Conservation (phyloP, 2,113 vertebrate genomes). For the Prionailurus viverrinus region DNA sequence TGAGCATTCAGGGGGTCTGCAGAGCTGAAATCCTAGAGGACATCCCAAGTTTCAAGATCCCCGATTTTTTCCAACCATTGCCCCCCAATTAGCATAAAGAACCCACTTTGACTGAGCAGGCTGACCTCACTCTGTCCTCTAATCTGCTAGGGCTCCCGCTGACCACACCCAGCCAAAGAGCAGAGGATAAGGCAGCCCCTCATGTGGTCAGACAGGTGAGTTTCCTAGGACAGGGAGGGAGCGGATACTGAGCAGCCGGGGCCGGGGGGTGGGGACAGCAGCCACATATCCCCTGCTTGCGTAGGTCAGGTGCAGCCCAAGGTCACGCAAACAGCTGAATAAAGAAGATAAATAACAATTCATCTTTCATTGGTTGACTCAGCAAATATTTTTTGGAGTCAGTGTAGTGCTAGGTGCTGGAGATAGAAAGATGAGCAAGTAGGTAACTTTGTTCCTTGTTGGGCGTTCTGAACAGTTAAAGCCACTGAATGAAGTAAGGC, state of each 20-base stretch:
- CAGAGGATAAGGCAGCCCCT: too few relatives aligned
- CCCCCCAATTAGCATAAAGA: neutral
- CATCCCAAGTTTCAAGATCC: neutral
- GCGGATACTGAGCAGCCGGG: neutral
- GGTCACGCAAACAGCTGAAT: neutral
- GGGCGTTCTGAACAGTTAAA: neutral
- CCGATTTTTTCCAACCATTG: neutral
- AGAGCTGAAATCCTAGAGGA: neutral
- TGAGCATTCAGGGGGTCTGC: neutral
- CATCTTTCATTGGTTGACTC: neutral
- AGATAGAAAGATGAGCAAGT: neutral
- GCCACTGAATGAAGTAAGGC: neutral
- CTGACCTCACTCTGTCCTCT: neutral
- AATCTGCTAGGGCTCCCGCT: neutral
- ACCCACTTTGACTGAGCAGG: neutral
- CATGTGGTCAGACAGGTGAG: neutral
- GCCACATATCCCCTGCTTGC: too few relatives aligned
- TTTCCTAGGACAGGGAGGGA: neutral
- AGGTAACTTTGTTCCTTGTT: neutral
- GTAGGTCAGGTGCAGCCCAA: neutral
- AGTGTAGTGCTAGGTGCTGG: neutral
- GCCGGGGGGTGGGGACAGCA: too few relatives aligned
- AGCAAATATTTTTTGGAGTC: neutral
- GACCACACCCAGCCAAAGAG: neutral
- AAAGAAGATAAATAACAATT: neutral